phyloP scores from a whole-genome alignment of 2,888 invertebrate species.

The Drosophila paramelanica region DNA sequence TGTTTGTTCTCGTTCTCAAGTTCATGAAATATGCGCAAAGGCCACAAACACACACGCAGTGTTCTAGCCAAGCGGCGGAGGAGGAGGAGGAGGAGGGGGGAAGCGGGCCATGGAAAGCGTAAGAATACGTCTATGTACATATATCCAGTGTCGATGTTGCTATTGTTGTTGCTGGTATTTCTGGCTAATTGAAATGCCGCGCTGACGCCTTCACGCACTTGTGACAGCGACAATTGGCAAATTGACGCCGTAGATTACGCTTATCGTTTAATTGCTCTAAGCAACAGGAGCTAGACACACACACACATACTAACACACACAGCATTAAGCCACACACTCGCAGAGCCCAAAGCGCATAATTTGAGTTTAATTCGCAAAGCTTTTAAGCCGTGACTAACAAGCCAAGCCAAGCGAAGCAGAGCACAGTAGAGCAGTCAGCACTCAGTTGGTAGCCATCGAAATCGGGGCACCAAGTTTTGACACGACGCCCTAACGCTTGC shows the following conservation, averaged over 20 bases:
- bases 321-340: constrained; percentile 4
- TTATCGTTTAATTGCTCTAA: constrained; percentile 76
- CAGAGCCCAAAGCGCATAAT: constrained; percentile 63
- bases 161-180: constrained; percentile 24
- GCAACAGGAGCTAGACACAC: constrained; percentile 69
- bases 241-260: constrained; percentile 72
- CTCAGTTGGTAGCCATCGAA: constrained; percentile 25
- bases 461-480: constrained; percentile 18
- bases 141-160: constrained; percentile 1
- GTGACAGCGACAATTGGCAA: constrained; percentile 71
- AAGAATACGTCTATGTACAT: constrained; percentile 11
- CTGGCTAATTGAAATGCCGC: constrained; percentile 74
- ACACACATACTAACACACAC: constrained; percentile 16
- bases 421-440: constrained; percentile 34
- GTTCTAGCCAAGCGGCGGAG: constrained; percentile 5
- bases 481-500: neutral
- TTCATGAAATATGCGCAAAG: constrained; percentile 77
- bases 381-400: constrained; percentile 75
- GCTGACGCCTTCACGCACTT: constrained; percentile 74
- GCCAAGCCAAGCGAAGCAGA: constrained; percentile 31
- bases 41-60: constrained; percentile 45
- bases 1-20: constrained; percentile 56
- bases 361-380: constrained; percentile 79
- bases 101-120: neutral
- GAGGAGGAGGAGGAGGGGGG: neutral